Evolutionary conservation across 2,888 invertebrate genomes (phyloP).

Genomic region (Monoplex corrugatus): DNA sequence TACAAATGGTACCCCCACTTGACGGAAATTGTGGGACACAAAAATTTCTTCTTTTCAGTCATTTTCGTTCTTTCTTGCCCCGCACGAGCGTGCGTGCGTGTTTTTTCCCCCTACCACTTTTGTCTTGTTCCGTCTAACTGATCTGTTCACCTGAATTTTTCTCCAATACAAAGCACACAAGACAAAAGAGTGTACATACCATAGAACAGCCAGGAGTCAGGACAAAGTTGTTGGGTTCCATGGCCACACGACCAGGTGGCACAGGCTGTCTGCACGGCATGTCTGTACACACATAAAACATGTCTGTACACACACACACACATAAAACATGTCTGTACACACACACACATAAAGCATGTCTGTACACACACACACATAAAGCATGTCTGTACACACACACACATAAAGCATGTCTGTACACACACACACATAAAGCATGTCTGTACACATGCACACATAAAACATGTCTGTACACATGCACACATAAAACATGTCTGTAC

Average conservation of each 20-base stretch:
- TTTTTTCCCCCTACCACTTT: too few species aligned
- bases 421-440: not conserved
- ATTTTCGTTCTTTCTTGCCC: too few species aligned
- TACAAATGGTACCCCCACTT: too few species aligned
- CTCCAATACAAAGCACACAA: too few species aligned
- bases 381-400: not conserved
- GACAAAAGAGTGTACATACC: constrained; percentile 12
- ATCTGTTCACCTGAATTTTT: too few species aligned
- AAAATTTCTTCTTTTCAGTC: too few species aligned
- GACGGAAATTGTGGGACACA: too few species aligned
- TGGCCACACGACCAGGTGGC: constrained; percentile 48
- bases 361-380: too few species aligned
- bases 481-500: too few species aligned
- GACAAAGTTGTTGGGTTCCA: constrained; percentile 55
- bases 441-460: not conserved
- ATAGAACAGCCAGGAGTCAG: constrained; percentile 50
- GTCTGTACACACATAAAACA: constrained; percentile 46
- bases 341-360: too few species aligned
- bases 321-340: not conserved
- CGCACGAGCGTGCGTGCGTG: too few species aligned
- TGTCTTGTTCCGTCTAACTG: too few species aligned
- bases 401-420: not conserved
- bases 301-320: not conserved
- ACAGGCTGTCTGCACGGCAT: constrained; percentile 46
- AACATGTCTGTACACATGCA: not conserved